Base-by-base conservation (phyloP, 1,140 invertebrate species). In the Pseudomyrmex sp. region DNA sequence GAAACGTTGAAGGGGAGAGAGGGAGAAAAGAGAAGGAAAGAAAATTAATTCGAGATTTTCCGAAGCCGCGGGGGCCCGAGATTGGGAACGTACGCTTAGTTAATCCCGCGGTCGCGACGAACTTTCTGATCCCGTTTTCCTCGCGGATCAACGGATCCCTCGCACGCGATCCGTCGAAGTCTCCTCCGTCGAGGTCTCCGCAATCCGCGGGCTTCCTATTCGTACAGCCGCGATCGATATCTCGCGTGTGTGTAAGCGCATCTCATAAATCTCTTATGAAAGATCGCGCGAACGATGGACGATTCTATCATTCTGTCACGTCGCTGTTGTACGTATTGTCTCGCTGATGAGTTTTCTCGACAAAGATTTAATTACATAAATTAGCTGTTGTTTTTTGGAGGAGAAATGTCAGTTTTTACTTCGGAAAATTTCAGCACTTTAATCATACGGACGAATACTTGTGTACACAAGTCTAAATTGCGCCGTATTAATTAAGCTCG, bases 21-120 rank as follows among this genome's bases (percentile, higher is more conserved):
- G 4, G 48, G 35, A 5, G 65, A 63, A 77, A 69, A 73, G 74
- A 23, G 77, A 52, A 52, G 84, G 86, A 26, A 66, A 12, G 84
- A 85, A 89, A 92, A 92, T 92, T 92, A 92, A 92, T 92, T 90
- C 86, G 85, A 86, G 87, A 90, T 90, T 91, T 90, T 83, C 79
- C 80, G 86, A 88, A 85, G 65, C 63, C 82, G 74, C 58, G 85
- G 87, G 23, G 88, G 85, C 86, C 87, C 85, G 83, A 91, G 90
- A 92, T 92, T 92, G 91, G 89, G 76, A 70, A 90, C 77, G 85
- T 54, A 86, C 89, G 89, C 86, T 91, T 91, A 90, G 90, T 89
- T 92, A 92, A 92, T 88, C 88, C 26, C 84, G 84, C 79, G 87
- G 88, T 87, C 86, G 82, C 85, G 89, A 87, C 75, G 70, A 89